Base-by-base conservation (phyloP, 2,888 invertebrate species). In the Drepanosiphum platanoidis region DNA sequence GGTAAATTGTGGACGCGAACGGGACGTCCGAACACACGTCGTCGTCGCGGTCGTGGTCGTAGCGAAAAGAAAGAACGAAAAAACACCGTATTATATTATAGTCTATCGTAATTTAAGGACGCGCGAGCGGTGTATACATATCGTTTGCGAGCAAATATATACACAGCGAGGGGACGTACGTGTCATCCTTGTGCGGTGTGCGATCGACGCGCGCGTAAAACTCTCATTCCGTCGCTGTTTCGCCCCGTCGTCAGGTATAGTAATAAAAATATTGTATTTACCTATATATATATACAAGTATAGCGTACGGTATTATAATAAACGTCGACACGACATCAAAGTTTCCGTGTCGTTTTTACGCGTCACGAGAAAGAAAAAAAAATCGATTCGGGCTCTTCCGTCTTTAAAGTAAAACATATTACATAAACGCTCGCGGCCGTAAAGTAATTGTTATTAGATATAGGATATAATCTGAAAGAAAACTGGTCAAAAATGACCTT, bases 91-190 rank as follows among this genome's bases (percentile, higher is more conserved):
- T 30, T 27, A 61, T 27, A 42, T 9, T 42, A 42, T 42, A 42
- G 42, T 61, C 27, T 61, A 9, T 61, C 52, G 22, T 52, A 52
- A 18, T 52, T 52, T 22, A 52, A 52, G 52, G 52, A 52, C 52
- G 18, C n/a, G 5, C 61, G 8, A 61, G 27, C n/a, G 27, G 64
- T 27, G 61, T 61, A 52, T 52, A 30, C 64, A 64, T 30, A 64
- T 64, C 64, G 64, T 64, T 64, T 13, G 13, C 64, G 64, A 64
- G 27, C 30, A 64, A 64, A 64, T 64, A 64, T 64, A 13, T 64
- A 64, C 27, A 22, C 8, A 61, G 22, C 61, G 9, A 1, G 27
- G 9, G 27, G 8, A 42, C 42, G 11, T 27, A 61, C 61, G 27
- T 61, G 61, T 27, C 61, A 61, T 27, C 22, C 61, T 18, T 22